A percentile compares a stretch with the other conserved stretches of the same genome.
Evolutionary conservation across 35 echinoderm and acorn worm species (phyloP).

Genomic region (Heliocidaris tuberculata): DNA sequence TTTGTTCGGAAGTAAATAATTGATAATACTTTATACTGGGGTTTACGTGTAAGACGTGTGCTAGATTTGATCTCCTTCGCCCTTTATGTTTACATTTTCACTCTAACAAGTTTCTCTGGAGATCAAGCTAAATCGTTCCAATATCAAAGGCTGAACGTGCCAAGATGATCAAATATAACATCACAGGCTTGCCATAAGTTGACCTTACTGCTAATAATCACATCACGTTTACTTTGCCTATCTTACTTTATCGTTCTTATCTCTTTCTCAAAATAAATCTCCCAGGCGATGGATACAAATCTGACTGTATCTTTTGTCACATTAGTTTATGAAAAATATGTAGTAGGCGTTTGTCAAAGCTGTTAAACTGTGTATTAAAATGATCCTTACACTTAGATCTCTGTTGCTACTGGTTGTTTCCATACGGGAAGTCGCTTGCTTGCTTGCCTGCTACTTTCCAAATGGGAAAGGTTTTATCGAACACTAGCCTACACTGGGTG

Average conservation of each 20-base stretch:
- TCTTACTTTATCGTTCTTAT: conserved; percentile 6
- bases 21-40: not conserved
- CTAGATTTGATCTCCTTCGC: not conserved
- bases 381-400: not conserved
- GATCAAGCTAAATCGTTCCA: not conserved
- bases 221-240: conserved; percentile 10
- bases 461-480: not conserved
- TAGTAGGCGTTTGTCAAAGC: not conserved
- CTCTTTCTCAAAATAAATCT: conserved; percentile 12
- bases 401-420: not conserved
- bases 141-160: not conserved
- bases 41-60: not conserved
- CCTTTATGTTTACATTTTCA: not conserved
- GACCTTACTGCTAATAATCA: not conserved
- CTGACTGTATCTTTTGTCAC: not conserved
- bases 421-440: not conserved
- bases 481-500: not conserved
- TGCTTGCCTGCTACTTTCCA: not conserved
- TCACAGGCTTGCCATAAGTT: not conserved
- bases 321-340: not conserved
- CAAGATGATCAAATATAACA: not conserved
- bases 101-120: not conserved
- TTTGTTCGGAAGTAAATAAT: not conserved
- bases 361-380: conserved; percentile 13
- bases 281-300: not conserved